Conservation (phyloP, 2,888 invertebrate genomes). For the Pherbina coryleti region DNA sequence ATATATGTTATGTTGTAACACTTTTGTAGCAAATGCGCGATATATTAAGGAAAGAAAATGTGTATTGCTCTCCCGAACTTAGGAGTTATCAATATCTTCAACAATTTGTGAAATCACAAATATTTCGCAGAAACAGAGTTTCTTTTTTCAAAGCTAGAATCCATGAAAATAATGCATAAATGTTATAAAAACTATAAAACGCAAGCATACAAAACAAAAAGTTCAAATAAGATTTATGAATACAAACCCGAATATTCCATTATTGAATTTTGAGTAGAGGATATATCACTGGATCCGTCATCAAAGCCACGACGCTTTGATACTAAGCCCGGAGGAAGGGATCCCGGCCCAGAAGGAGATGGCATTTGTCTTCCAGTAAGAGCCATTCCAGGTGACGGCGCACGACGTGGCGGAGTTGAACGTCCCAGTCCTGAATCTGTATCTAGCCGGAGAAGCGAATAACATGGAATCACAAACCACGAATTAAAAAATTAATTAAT, state of each 20-base stretch:
- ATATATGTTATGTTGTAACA: too few relatives aligned
- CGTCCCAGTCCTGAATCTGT: constrained; percentile 89
- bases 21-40: too few relatives aligned
- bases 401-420: constrained; percentile 88
- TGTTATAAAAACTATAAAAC: neutral
- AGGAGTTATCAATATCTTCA: too few relatives aligned
- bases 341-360: constrained; percentile 88
- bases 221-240: constrained; percentile 43
- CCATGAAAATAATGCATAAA: neutral
- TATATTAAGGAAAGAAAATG: too few relatives aligned
- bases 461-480: neutral
- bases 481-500: neutral
- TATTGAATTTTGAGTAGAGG: constrained; percentile 83
- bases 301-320: constrained; percentile 79
- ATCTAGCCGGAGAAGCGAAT: constrained; percentile 70
- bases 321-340: constrained; percentile 82
- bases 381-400: constrained; percentile 85
- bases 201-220: constrained; percentile 20
- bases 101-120: too few relatives aligned
- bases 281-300: constrained; percentile 86
- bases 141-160: too few relatives aligned
- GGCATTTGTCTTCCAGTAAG: constrained; percentile 79
- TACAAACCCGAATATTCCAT: constrained; percentile 86
- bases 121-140: too few relatives aligned
- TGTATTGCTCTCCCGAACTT: too few relatives aligned